A percentile compares a stretch with the other conserved stretches of the same genome.
These are phyloP conservation scores for Myiothlypis chrysogaster DNA, from an alignment of 2,797 vertebrate genomes.

Conservation along the genomic window DNA sequence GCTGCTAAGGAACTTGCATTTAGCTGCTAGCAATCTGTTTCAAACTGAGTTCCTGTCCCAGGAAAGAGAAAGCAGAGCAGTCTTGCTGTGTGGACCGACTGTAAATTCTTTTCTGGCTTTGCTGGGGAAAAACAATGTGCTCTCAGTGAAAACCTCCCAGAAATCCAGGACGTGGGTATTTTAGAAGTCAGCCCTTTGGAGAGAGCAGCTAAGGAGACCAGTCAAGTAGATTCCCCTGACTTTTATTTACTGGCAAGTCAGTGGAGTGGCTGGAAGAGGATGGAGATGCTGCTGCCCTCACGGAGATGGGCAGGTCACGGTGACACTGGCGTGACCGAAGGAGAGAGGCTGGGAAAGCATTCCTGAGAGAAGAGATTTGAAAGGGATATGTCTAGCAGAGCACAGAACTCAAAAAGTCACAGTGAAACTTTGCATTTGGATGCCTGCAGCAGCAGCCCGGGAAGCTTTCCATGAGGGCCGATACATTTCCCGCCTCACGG, in stretches of 20 bases:
- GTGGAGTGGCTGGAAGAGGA: not conserved
- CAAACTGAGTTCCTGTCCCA: constrained; percentile 37
- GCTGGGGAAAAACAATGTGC: not conserved
- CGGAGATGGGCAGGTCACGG: not conserved
- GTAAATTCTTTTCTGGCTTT: constrained; percentile 33
- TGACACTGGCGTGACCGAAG: not conserved
- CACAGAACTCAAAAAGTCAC: not conserved
- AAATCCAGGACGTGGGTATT: not conserved
- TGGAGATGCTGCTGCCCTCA: not conserved
- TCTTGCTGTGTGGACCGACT: not conserved
- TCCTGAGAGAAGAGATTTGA: not conserved
- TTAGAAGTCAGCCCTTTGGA: not conserved
- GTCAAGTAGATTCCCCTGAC: not conserved
- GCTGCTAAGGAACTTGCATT: constrained; percentile 43
- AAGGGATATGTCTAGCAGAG: not conserved
- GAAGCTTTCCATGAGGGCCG: not conserved
- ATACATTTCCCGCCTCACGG: constrained; percentile 13
- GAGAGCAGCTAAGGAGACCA: not conserved
- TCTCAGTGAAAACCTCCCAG: constrained; percentile 23
- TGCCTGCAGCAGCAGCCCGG: not conserved
- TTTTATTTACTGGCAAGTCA: not conserved
- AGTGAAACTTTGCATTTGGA: not conserved
- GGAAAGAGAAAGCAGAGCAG: constrained; percentile 11
- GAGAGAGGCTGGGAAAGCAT: not conserved
- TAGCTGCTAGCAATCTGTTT: constrained; percentile 54